Evolutionary conservation across 2,888 invertebrate species (phyloP).

Genomic region (Adelphocoris suturalis): DNA sequence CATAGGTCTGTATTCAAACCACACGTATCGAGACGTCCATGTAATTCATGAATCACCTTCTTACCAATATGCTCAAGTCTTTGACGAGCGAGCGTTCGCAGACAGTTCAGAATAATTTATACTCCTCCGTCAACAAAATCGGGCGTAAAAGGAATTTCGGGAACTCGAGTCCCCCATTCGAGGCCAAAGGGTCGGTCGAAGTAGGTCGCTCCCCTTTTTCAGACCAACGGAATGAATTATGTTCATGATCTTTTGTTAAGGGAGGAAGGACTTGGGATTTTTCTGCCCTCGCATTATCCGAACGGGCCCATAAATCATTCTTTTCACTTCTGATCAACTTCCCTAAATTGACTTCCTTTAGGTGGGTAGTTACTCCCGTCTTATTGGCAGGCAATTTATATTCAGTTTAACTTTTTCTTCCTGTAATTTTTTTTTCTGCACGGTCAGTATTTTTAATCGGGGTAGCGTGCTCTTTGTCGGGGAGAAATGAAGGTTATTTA

Average conservation of each 20-base stretch:
- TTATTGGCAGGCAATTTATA: constrained; percentile 70
- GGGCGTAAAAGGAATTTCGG: not conserved
- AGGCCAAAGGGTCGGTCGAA: not conserved
- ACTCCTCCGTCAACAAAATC: not conserved
- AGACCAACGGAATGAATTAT: constrained; percentile 60
- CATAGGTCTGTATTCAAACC: too few species aligned
- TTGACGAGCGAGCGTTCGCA: too few species aligned
- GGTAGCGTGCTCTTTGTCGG: constrained; percentile 1
- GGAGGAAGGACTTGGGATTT: constrained; percentile 56
- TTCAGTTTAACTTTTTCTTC: constrained; percentile 66
- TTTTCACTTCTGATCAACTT: constrained; percentile 69
- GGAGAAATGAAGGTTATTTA: constrained; percentile 9
- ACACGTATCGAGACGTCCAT: too few species aligned
- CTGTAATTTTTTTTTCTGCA: not conserved
- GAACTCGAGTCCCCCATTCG: not conserved
- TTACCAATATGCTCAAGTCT: too few species aligned
- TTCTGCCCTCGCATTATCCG: constrained; percentile 52
- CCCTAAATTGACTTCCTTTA: constrained; percentile 66
- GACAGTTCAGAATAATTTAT: too few species aligned
- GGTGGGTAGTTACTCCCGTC: constrained; percentile 57
- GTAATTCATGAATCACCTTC: too few species aligned
- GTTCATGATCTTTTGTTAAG: constrained; percentile 63
- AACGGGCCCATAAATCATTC: constrained; percentile 66
- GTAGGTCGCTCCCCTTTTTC: not conserved
- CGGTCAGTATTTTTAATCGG: constrained; percentile 38